Conservation (phyloP, 2,113 vertebrate genomes). For the Glaucidium brasilianum region DNA sequence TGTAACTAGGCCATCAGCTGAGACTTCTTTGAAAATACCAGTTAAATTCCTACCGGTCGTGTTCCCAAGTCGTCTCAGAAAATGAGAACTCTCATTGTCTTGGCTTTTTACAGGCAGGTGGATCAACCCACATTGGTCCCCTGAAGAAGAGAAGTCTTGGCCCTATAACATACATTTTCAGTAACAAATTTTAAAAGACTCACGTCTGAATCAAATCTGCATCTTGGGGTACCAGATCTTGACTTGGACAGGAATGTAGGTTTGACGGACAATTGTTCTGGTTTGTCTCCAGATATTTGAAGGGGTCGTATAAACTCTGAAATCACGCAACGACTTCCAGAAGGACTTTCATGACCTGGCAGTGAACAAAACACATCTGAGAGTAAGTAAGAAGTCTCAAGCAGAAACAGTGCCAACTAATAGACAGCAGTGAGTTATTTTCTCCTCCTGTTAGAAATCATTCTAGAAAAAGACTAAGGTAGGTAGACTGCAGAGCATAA, state of each 20-base stretch:
- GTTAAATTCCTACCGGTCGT: background rate
- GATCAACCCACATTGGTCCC: background rate
- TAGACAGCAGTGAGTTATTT: background rate
- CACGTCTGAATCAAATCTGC: constrained; percentile 88
- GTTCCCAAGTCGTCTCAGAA: background rate
- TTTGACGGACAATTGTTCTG: constrained; percentile 83
- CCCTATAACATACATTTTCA: background rate
- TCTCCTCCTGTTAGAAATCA: background rate
- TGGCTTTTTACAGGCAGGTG: background rate
- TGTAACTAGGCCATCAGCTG: background rate
- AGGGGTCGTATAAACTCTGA: constrained; percentile 87
- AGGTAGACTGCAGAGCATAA: background rate
- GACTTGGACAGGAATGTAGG: constrained; percentile 85
- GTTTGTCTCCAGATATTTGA: constrained; percentile 83
- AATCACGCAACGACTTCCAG: constrained; percentile 79
- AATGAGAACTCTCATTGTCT: background rate
- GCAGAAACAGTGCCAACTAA: background rate
- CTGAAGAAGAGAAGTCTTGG: background rate
- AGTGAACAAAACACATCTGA: background rate
- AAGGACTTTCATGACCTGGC: constrained; percentile 83
- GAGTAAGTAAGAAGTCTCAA: background rate
- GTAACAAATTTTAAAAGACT: constrained; percentile 10
- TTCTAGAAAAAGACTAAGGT: background rate
- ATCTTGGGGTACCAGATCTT: constrained; percentile 77
- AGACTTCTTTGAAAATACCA: background rate